Percentiles rank a stretch among this genome's conserved stretches.
These are phyloP conservation scores for Branchipolynoe longqiensis DNA, from an alignment of 2,888 invertebrate species.

Conservation along the genomic window DNA sequence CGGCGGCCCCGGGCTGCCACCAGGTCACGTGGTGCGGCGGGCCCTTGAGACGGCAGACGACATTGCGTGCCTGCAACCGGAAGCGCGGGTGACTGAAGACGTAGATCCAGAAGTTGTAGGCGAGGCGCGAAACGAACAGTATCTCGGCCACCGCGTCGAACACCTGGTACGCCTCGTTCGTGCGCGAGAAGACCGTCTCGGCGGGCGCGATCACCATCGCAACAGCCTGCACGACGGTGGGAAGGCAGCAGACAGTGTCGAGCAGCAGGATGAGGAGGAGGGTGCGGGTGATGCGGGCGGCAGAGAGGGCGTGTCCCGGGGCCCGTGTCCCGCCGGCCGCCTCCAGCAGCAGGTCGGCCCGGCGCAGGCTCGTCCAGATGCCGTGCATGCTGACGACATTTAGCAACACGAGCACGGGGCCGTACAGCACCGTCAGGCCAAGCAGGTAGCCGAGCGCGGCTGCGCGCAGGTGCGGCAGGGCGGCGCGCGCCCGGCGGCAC, in stretches of 20 bases:
- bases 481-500: neutral
- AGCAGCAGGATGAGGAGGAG: constrained; percentile 59
- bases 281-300: constrained; percentile 56
- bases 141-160: constrained; percentile 63
- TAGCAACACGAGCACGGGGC: constrained; percentile 55
- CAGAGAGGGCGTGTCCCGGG: no score
- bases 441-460: constrained; percentile 28
- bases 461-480: constrained; percentile 20
- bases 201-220: constrained; percentile 55
- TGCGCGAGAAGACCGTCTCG: constrained; percentile 49
- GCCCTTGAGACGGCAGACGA: no score
- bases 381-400: constrained; percentile 55
- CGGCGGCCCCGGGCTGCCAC: no score
- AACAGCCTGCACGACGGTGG: constrained; percentile 51
- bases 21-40: no score
- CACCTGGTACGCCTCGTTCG: neutral
- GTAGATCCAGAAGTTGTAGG: constrained; percentile 52
- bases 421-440: constrained; percentile 46
- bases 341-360: constrained; percentile 4
- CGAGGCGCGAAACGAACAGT: constrained; percentile 18
- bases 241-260: constrained; percentile 60
- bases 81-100: constrained; percentile 26
- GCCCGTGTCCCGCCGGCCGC: no score
- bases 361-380: constrained; percentile 45
- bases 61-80: neutral